phyloP scores from a whole-genome alignment of 2,113 vertebrate genomes.

The Laterallus jamaicensis region DNA sequence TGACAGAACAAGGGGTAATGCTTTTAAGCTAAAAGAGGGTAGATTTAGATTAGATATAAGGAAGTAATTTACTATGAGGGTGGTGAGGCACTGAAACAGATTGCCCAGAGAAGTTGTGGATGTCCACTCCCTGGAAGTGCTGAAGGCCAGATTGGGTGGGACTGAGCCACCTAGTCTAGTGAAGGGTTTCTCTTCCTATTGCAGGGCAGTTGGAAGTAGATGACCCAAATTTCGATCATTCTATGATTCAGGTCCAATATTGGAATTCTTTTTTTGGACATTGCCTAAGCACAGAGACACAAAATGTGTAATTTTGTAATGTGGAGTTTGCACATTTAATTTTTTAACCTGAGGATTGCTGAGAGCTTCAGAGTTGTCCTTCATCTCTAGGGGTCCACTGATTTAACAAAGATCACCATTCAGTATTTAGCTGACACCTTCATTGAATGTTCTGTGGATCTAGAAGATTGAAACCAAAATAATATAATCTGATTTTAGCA shows the following conservation, averaged over 20 bases:
- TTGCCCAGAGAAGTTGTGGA: too few relatives aligned
- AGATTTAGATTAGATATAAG: too few relatives aligned
- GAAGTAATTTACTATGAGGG: too few relatives aligned
- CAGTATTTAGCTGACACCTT: not conserved
- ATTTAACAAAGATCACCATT: not conserved
- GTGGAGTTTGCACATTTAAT: not conserved
- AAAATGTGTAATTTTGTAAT: not conserved
- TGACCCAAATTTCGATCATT: too few relatives aligned
- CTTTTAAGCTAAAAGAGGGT: too few relatives aligned
- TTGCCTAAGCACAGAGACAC: not conserved
- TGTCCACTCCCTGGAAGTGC: too few relatives aligned
- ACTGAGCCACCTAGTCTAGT: too few relatives aligned
- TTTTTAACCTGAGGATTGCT: not conserved
- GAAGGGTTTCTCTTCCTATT: too few relatives aligned
- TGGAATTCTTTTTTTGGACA: not conserved
- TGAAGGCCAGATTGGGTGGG: too few relatives aligned
- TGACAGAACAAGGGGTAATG: too few relatives aligned
- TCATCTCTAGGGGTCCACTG: accelerated
- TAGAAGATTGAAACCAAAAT: not conserved
- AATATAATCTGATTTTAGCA: not conserved
- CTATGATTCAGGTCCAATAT: not conserved
- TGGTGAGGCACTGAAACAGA: too few relatives aligned
- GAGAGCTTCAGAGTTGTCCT: not conserved
- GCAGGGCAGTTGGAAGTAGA: too few relatives aligned
- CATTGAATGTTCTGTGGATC: not conserved